Base-by-base conservation (phyloP, 2,888 invertebrate species). In the Nemotelus pantherinus region DNA sequence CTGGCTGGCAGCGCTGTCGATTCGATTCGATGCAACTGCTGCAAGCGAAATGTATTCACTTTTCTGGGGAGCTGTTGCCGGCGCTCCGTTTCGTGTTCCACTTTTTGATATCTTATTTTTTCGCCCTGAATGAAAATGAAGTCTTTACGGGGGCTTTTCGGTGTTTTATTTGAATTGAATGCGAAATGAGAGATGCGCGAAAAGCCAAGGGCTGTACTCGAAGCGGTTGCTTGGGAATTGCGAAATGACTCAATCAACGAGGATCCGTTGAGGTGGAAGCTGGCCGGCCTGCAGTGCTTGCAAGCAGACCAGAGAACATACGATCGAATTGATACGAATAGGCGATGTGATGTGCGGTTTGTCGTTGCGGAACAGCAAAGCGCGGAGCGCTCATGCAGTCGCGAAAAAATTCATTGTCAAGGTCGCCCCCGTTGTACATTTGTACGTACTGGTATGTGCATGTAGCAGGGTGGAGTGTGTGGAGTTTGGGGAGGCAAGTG, bases 341-440 rank as follows among this genome's bases (percentile, higher is more conserved):
- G 57, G 25, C 3, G 57, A 10, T 57, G 25, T 25, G 47, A 70
- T 55, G 50, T 70, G 55, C 60, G 74, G 60, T 74, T 74, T 63
- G 63, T 48, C 63, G 58, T 47, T 74, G 74, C 63, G 74, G 60
- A 74, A 63, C 60, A 45, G 25, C 74, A 57, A 48, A 60, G 43
- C 39, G 7, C 50, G 10, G 55, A 25, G 25, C 25, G 25, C 25
- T 25, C 25, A 25, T 25, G 72, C 75, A 57, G n/a, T 25, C 67
- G 76, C 57, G 76, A 53, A 76, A 81, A 81, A 81, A 80, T 81
- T 82, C 82, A 82, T 80, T 82, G 81, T 80, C 82, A 82, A 82
- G 82, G 82, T 82, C 81, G 80, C 80, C 53, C 78, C 77, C 78
- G 80, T 78, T 79, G 67, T 77, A 71, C 77, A 76, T 72, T 78